Conservation (phyloP, 2,113 vertebrate species). For the Conger conger region DNA sequence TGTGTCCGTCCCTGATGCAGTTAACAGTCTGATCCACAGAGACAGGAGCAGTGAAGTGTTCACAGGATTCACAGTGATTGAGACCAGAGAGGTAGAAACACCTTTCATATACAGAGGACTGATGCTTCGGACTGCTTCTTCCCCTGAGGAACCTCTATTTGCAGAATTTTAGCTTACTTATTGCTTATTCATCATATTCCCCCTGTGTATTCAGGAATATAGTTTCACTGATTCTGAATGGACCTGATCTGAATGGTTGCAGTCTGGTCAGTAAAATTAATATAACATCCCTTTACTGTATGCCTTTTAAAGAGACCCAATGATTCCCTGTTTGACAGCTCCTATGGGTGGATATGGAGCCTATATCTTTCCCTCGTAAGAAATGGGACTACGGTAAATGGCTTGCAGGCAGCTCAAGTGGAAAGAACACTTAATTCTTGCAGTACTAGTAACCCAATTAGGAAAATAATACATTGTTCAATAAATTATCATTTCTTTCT, state of each 20-base stretch:
- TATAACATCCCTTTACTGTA: not conserved
- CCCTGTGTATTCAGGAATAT: not conserved
- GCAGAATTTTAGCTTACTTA: no score
- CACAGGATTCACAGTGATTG: no score
- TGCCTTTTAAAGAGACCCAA: not conserved
- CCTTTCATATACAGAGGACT: no score
- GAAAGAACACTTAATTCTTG: not conserved
- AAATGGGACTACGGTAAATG: not conserved
- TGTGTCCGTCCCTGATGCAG: not conserved
- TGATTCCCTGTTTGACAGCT: not conserved
- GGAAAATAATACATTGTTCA: not conserved
- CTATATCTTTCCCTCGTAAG: not conserved
- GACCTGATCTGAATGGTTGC: not conserved
- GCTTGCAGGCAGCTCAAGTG: not conserved
- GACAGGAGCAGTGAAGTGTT: no score
- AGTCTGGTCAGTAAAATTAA: not conserved
- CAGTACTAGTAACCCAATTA: not conserved
- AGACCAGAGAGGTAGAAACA: no score
- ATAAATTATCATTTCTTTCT: not conserved
- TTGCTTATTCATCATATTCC: no score
- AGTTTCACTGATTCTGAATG: not conserved
- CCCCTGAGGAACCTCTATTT: not conserved
- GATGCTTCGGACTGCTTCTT: not conserved
- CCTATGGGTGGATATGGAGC: not conserved
- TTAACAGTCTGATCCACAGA: not conserved